A percentile compares a stretch with the other conserved stretches of the same genome.
phyloP scores from a whole-genome alignment of 2,888 invertebrate genomes.

The Ichneumoninae sp. region DNA sequence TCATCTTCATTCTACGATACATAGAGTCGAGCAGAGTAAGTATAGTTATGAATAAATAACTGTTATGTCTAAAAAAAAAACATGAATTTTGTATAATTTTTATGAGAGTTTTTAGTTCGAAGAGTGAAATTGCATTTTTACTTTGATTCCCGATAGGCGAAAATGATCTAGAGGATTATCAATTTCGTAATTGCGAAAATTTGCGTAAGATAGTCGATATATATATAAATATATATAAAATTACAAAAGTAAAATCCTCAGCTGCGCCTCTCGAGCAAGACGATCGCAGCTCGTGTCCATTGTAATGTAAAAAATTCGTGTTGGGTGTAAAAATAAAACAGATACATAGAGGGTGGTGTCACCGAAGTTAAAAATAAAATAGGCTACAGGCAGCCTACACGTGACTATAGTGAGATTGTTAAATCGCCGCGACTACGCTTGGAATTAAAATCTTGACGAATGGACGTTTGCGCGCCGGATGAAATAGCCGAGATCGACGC shows the following conservation, averaged over 20 bases:
- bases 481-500: conserved; percentile 25
- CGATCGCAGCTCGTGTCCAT: neutral
- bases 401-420: conserved; percentile 6
- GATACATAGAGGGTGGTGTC: neutral
- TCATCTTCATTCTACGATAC: conserved; percentile 51
- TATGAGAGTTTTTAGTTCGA: conserved; percentile 18
- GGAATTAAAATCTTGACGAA: conserved; percentile 40
- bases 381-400: neutral
- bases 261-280: conserved; percentile 27
- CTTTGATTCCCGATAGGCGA: conserved; percentile 36
- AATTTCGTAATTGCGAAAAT: conserved; percentile 40
- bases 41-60: conserved; percentile 20
- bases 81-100: conserved; percentile 50
- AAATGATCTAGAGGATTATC: conserved; percentile 3
- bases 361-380: conserved; percentile 11
- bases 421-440: conserved; percentile 10
- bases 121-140: conserved; percentile 54
- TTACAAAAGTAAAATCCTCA: conserved; percentile 58
- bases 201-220: conserved; percentile 17
- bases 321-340: neutral
- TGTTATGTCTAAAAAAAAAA: conserved; percentile 21
- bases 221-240: conserved; percentile 51
- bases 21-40: conserved; percentile 43
- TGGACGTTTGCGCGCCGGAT: conserved; percentile 41
- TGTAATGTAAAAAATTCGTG: neutral